Conservation (phyloP, 2,888 invertebrate genomes). For the Apodemia duryi region DNA sequence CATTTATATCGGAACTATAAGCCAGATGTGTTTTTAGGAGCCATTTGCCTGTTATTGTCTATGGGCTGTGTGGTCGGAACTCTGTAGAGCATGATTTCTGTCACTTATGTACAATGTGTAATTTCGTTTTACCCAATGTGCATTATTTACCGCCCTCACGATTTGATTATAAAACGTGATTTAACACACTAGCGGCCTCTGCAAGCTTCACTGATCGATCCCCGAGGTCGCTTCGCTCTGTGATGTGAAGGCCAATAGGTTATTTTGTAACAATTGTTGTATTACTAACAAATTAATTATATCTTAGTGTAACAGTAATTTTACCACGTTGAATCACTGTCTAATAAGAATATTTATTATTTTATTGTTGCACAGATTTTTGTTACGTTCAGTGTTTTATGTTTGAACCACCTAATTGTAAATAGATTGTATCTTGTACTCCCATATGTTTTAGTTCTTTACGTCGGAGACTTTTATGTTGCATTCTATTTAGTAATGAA, state of each 20-base stretch:
- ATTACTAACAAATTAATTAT: conserved; percentile 70
- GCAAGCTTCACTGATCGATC: conserved; percentile 42
- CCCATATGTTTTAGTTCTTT: conserved; percentile 61
- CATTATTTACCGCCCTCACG: neutral
- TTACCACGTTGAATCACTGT: conserved; percentile 74
- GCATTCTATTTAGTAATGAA: conserved; percentile 57
- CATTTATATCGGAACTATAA: too few relatives aligned
- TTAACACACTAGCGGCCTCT: conserved; percentile 13
- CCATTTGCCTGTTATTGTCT: too few relatives aligned
- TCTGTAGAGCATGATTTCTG: neutral
- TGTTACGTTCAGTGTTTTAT: conserved; percentile 76
- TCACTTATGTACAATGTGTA: neutral
- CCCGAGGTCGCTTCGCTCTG: conserved; percentile 69
- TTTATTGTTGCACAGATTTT: conserved; percentile 77
- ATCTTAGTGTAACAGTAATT: conserved; percentile 66
- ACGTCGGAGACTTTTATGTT: conserved; percentile 70
- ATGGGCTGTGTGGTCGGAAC: too few relatives aligned
- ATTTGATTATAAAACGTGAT: neutral
- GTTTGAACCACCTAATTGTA: conserved; percentile 73
- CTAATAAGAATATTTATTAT: conserved; percentile 70
- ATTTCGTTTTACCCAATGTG: neutral
- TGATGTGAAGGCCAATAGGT: conserved; percentile 77
- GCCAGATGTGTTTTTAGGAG: too few relatives aligned
- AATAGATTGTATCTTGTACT: conserved; percentile 66
- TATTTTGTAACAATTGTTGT: conserved; percentile 72